Evolutionary conservation across 2,113 vertebrate species (phyloP).

Genomic region (Ploceus nigricollis): DNA sequence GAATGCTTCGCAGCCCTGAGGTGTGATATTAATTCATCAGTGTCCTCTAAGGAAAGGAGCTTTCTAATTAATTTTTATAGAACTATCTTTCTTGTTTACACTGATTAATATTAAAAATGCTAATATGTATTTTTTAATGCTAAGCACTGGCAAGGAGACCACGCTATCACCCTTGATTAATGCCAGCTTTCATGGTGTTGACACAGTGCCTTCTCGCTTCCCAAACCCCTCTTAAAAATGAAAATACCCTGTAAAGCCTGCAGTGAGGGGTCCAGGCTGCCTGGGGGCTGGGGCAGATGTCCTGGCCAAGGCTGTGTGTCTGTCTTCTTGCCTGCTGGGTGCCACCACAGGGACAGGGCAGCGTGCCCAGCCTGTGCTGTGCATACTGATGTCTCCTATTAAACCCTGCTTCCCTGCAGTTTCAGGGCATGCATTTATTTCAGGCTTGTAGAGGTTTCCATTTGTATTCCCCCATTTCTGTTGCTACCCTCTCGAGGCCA

Average conservation of each 20-base stretch:
- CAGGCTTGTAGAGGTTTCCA: not conserved
- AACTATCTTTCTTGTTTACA: not conserved
- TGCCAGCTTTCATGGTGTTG: not conserved
- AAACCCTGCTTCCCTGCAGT: not conserved
- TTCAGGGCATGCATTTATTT: not conserved
- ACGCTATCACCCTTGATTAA: not conserved
- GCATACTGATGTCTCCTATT: accelerated
- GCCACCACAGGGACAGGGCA: not conserved
- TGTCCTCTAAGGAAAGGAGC: not conserved
- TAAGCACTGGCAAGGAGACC: not conserved
- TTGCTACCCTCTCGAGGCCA: not conserved
- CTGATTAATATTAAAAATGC: constrained; percentile 35
- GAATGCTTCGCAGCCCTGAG: not conserved
- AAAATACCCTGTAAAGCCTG: not conserved
- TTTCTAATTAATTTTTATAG: not conserved
- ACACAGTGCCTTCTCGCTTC: not conserved
- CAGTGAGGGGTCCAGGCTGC: not conserved
- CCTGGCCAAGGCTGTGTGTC: not conserved
- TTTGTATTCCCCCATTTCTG: not conserved
- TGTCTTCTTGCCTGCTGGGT: not conserved
- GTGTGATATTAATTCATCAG: not conserved
- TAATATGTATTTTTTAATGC: constrained; percentile 24
- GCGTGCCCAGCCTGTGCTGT: accelerated
- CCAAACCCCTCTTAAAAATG: not conserved
- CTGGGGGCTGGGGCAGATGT: not conserved